Evolutionary conservation across 1,140 invertebrate genomes (phyloP).

Genomic region (Anoplolepis gracilipes): DNA sequence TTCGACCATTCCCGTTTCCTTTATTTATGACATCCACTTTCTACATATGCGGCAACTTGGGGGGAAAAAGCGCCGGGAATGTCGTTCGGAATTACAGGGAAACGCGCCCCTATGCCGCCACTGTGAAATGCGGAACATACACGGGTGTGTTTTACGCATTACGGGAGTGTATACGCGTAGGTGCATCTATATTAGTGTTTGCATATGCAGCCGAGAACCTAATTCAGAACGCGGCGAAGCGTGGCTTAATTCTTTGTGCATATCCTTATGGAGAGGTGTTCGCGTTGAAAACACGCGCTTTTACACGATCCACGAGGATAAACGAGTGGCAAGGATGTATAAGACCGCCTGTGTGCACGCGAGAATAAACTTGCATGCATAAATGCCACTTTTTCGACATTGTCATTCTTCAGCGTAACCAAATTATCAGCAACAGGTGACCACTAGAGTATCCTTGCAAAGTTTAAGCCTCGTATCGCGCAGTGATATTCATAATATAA

Average conservation of each 20-base stretch:
- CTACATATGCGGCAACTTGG: constrained; percentile 3
- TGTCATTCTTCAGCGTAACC: constrained; percentile 28
- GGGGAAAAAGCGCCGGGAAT: constrained; percentile 33
- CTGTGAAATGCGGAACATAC: constrained; percentile 40
- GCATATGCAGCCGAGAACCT: constrained; percentile 34
- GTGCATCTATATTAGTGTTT: background rate
- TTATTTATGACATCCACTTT: constrained; percentile 49
- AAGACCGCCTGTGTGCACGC: constrained; percentile 11
- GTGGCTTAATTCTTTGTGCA: constrained; percentile 50
- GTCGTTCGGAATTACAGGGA: constrained; percentile 8
- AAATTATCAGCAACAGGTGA: constrained; percentile 58
- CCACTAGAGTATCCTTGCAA: background rate
- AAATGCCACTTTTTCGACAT: constrained; percentile 51
- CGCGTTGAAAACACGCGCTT: constrained; percentile 45
- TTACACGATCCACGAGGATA: constrained; percentile 36
- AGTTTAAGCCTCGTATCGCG: background rate
- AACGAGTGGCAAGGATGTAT: constrained; percentile 10
- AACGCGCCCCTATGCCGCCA: background rate
- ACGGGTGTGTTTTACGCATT: constrained; percentile 42
- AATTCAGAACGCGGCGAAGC: constrained; percentile 55
- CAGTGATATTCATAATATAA: background rate
- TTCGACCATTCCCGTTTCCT: constrained; percentile 17
- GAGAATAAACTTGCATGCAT: constrained; percentile 40
- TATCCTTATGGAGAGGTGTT: constrained; percentile 49
- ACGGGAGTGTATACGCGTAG: background rate